A percentile compares a stretch with the other conserved stretches of the same genome.
phyloP scores from a whole-genome alignment of 2,113 vertebrate species.

The Coptodon rendalli region DNA sequence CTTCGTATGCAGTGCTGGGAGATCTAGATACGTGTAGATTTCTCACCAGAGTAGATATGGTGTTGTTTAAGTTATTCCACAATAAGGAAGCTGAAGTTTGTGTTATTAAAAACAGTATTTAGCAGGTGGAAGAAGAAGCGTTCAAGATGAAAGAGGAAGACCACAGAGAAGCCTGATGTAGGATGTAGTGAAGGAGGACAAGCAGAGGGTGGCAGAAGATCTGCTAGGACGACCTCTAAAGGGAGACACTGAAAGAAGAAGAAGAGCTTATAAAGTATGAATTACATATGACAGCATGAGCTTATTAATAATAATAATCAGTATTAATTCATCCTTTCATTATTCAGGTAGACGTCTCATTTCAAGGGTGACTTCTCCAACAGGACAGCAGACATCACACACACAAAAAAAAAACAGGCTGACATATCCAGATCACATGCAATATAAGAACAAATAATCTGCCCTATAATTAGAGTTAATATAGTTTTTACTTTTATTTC shows the following conservation, averaged over 20 bases:
- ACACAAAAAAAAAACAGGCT: not conserved
- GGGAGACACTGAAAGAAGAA: not conserved
- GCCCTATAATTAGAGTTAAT: not conserved
- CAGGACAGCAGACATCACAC: not conserved
- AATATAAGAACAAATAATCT: not conserved
- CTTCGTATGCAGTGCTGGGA: not conserved
- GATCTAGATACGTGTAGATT: not conserved
- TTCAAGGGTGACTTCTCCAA: not conserved
- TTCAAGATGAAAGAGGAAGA: not conserved
- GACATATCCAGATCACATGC: not conserved
- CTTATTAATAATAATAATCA: not conserved
- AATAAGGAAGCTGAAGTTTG: not conserved
- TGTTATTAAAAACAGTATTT: not conserved
- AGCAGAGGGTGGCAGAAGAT: not conserved
- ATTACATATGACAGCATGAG: not conserved
- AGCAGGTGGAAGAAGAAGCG: not conserved
- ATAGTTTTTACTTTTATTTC: not conserved
- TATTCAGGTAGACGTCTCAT: not conserved
- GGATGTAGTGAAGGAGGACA: not conserved
- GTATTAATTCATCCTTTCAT: not conserved
- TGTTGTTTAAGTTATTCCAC: not conserved
- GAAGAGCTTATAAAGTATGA: not conserved
- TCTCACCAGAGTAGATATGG: not conserved
- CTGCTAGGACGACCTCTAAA: not conserved
- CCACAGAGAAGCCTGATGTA: not conserved